Conservation (phyloP, 2,797 vertebrate species). For the Anabas testudineus region DNA sequence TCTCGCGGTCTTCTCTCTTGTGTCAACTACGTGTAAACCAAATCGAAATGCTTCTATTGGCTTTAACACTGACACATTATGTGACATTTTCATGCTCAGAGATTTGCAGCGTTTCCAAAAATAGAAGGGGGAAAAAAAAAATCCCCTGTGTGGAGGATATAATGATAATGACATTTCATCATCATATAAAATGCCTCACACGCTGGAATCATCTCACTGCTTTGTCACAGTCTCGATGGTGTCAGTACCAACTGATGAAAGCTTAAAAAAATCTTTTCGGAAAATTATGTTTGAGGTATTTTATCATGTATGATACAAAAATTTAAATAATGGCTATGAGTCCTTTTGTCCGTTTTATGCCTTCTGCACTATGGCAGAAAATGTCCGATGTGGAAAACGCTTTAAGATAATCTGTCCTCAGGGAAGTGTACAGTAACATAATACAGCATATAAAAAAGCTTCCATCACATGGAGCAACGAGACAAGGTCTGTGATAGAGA, state of each 20-base stretch:
- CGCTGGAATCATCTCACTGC: conserved; percentile 58
- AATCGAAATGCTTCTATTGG: conserved; percentile 53
- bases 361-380: conserved; percentile 47
- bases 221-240: conserved; percentile 67
- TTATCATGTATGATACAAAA: conserved; percentile 56
- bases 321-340: conserved; percentile 46
- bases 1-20: conserved; percentile 29
- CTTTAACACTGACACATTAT: conserved; percentile 50
- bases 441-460: conserved; percentile 56
- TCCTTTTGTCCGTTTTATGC: conserved; percentile 65
- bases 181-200: conserved; percentile 71
- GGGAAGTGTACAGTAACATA: conserved; percentile 67
- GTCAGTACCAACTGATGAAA: conserved; percentile 64
- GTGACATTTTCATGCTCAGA: conserved; percentile 41
- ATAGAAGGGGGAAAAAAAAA: conserved; percentile 11
- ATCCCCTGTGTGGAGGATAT: conserved; percentile 58
- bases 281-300: conserved; percentile 59
- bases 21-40: conserved; percentile 45
- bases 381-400: conserved; percentile 66
- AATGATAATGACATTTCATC: conserved; percentile 78
- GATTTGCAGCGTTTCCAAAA: conserved; percentile 73
- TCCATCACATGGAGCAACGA: conserved; percentile 43
- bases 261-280: conserved; percentile 45
- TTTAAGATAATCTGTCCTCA: conserved; percentile 72
- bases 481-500: conserved; percentile 34